Evolutionary conservation across 2,113 vertebrate genomes (phyloP).

Genomic region (Alosa alosa): DNA sequence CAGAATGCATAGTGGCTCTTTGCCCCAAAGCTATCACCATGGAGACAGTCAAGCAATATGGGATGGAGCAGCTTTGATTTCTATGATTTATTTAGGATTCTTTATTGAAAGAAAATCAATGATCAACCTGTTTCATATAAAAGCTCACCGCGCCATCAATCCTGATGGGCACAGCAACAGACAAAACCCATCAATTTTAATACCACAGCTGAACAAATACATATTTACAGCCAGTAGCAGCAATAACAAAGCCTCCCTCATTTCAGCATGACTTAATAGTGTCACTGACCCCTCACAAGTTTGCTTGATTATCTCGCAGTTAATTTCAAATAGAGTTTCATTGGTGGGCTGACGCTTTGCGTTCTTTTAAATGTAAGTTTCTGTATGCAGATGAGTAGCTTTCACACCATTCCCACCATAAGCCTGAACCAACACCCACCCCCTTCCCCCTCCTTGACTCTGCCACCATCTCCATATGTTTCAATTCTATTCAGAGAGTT

Average conservation of each 20-base stretch:
- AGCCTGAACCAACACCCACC: background rate
- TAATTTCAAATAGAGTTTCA: background rate
- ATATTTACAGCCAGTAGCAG: too few relatives aligned
- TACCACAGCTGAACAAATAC: background rate
- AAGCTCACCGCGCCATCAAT: background rate
- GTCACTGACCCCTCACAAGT: background rate
- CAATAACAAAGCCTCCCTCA: background rate
- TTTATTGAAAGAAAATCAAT: constrained; percentile 15
- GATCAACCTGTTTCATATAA: background rate
- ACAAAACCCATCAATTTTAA: background rate
- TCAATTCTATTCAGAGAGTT: constrained; percentile 45
- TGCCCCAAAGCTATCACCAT: constrained; percentile 29
- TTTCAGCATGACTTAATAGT: background rate
- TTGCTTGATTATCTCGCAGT: background rate
- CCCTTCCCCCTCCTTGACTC: constrained; percentile 30
- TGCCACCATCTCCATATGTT: constrained; percentile 43
- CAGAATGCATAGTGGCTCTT: constrained; percentile 25
- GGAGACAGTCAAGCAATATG: constrained; percentile 11
- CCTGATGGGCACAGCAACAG: background rate
- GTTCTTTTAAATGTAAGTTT: background rate
- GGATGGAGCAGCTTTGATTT: background rate
- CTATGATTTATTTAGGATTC: constrained; percentile 14
- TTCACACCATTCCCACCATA: background rate
- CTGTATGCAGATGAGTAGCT: background rate
- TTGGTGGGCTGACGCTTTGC: background rate